These are phyloP conservation scores for Scomber colias DNA, from an alignment of 2,113 vertebrate genomes.

Conservation along the genomic window DNA sequence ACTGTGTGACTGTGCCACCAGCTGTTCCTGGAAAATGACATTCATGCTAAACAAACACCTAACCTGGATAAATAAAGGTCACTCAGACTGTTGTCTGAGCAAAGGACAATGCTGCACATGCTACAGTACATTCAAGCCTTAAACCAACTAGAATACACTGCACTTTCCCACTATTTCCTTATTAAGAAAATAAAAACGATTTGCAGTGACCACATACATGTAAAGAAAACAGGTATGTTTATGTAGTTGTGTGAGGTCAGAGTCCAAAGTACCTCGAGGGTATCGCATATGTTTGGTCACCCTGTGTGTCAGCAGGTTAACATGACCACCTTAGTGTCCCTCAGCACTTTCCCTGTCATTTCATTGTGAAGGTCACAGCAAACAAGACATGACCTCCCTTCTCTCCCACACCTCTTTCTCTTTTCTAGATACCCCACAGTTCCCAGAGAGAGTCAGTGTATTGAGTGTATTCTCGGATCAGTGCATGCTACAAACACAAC, in stretches of 20 bases:
- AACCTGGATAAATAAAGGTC: not conserved
- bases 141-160: too few relatives aligned
- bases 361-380: slow-evolving; percentile 29
- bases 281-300: not conserved
- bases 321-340: slow-evolving; percentile 39
- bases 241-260: slow-evolving; percentile 1
- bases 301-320: slow-evolving; percentile 20
- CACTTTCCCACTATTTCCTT: too few relatives aligned
- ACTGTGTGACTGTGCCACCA: not conserved
- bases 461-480: too few relatives aligned
- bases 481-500: too few relatives aligned
- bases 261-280: not conserved
- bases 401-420: not conserved
- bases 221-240: not conserved
- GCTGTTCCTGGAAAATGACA: slow-evolving; percentile 16
- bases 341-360: slow-evolving; percentile 12
- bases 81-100: too few relatives aligned
- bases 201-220: too few relatives aligned
- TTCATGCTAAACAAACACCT: not conserved
- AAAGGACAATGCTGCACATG: not conserved
- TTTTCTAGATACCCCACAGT: not conserved
- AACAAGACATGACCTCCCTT: slow-evolving; percentile 7
- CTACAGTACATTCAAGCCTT: too few relatives aligned
- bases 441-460: not conserved
- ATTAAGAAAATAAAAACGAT: too few relatives aligned